These are phyloP conservation scores for Eucriotettix oculatus DNA, from an alignment of 2,888 invertebrate species.

Conservation along the genomic window DNA sequence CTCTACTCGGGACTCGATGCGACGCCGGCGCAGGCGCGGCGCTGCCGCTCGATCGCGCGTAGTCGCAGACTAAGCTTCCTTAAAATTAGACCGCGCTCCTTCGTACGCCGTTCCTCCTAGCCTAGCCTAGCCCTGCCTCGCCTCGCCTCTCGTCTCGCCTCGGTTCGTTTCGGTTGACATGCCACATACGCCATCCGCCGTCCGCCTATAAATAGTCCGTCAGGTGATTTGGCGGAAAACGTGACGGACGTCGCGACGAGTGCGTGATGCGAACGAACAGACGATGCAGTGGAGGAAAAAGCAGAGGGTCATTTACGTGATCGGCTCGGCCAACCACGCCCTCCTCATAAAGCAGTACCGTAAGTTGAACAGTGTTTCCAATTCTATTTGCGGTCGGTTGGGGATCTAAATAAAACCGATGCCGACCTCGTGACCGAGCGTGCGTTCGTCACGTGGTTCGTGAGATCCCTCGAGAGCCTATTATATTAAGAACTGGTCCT, in stretches of 20 bases:
- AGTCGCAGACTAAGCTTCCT: no score
- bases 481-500: no score
- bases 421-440: no score
- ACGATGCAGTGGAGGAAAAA: conserved; percentile 15
- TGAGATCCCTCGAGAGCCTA: no score
- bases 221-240: background rate
- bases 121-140: background rate
- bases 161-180: background rate
- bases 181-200: background rate
- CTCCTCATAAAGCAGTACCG: conserved; percentile 16
- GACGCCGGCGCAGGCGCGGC: no score
- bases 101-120: no score
- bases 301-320: conserved; percentile 15
- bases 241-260: background rate
- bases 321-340: conserved; percentile 18
- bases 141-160: background rate
- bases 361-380: conserved; percentile 5
- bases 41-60: no score
- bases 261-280: background rate
- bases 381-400: no score
- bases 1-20: no score
- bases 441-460: no score
- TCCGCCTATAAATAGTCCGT: background rate
- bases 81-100: no score
- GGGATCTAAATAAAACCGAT: no score